A percentile compares a stretch with the other conserved stretches of the same genome.
Evolutionary conservation across 2,113 vertebrate species (phyloP).

Genomic region (Bufo bufo): DNA sequence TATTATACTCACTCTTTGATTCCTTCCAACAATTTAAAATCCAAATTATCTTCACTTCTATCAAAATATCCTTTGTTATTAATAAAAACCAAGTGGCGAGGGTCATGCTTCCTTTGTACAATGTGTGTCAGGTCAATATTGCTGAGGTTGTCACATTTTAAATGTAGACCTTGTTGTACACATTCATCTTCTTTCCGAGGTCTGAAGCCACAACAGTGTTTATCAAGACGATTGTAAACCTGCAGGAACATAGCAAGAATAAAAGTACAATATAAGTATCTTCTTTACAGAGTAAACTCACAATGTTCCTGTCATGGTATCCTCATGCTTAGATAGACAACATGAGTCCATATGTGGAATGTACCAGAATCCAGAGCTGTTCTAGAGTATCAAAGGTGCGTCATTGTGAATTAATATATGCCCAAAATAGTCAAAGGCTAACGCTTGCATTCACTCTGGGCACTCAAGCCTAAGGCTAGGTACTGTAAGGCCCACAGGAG

Average conservation of each 20-base stretch:
- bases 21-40: conserved; percentile 90
- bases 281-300: background rate
- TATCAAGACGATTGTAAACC: conserved; percentile 92
- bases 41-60: conserved; percentile 91
- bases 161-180: conserved; percentile 69
- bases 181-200: conserved; percentile 87
- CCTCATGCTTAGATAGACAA: background rate
- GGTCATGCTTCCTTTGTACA: conserved; percentile 77
- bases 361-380: too few species aligned
- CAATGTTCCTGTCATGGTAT: background rate
- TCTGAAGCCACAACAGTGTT: conserved; percentile 92
- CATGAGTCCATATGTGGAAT: background rate
- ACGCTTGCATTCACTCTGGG: too few species aligned
- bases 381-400: too few species aligned
- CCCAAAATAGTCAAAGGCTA: too few species aligned
- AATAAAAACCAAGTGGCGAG: conserved; percentile 82
- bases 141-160: conserved; percentile 75
- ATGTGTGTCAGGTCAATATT: conserved; percentile 79
- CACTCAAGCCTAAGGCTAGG: too few species aligned
- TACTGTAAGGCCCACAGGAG: too few species aligned
- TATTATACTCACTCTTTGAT: conserved; percentile 88
- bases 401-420: too few species aligned
- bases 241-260: conserved; percentile 61
- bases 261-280: background rate
- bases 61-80: conserved; percentile 93